Evolutionary conservation across 1,140 invertebrate genomes (phyloP).

Genomic region (Drosophila saltans): DNA sequence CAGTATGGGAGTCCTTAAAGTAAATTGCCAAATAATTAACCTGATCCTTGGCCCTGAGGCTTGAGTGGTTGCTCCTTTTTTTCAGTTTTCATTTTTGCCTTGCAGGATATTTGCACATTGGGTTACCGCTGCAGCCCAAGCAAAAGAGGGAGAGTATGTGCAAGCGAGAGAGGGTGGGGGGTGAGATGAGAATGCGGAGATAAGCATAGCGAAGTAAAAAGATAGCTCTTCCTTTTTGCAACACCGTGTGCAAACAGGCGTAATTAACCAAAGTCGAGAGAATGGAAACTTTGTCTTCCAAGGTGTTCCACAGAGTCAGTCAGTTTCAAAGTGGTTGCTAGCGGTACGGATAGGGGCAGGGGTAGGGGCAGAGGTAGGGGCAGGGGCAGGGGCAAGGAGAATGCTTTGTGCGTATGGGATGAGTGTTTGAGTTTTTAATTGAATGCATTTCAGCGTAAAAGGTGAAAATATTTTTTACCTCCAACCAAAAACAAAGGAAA

Average conservation of each 20-base stretch:
- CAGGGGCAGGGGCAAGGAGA: background rate
- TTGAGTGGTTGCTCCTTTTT: slow-evolving; percentile 61
- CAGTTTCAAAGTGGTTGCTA: background rate
- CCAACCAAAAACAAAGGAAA: slow-evolving; percentile 21
- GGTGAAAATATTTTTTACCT: slow-evolving; percentile 67
- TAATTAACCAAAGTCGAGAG: slow-evolving; percentile 56
- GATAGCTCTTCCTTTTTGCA: slow-evolving; percentile 18
- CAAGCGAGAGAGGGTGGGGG: too few relatives aligned
- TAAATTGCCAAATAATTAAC: slow-evolving; percentile 71
- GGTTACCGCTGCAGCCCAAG: slow-evolving; percentile 28
- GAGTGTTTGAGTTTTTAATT: slow-evolving; percentile 69
- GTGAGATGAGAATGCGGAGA: background rate
- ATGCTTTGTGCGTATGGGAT: slow-evolving; percentile 20
- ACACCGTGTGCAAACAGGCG: slow-evolving; percentile 53
- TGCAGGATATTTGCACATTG: slow-evolving; percentile 55
- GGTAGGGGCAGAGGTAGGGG: background rate
- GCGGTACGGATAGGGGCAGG: background rate
- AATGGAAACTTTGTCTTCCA: slow-evolving; percentile 4
- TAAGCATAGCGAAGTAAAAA: slow-evolving; percentile 24
- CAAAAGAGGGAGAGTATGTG: too few relatives aligned
- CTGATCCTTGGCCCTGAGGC: slow-evolving; percentile 48
- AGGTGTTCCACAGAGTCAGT: slow-evolving; percentile 10
- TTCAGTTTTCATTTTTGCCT: background rate
- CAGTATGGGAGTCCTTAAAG: slow-evolving; percentile 40
- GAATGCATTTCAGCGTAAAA: slow-evolving; percentile 75